Evolutionary conservation across 2,888 invertebrate genomes (phyloP), one percentile per base, ranked within the genome.

Genomic region (Troides helena): DNA sequence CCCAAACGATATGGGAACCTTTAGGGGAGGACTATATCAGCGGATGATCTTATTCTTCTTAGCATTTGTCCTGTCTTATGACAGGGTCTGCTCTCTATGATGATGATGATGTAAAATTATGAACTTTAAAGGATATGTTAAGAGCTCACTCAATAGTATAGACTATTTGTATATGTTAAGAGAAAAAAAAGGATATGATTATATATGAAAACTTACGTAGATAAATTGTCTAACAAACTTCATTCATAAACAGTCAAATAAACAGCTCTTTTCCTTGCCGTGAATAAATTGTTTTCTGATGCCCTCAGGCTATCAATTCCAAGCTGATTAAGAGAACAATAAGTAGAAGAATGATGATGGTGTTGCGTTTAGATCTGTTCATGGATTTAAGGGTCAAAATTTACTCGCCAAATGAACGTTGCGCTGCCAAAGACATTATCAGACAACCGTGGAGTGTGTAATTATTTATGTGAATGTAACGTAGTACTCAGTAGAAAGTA

Each of bases 361-460:
- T 46, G 14, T 53, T 50, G 53, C 39, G 39, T 70, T 66, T 67
- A 58, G 62, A 70, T 25, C 58, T 46, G 58, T 50, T 66, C 53
- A 62, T 23, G 58, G 46, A 56, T 53, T 62, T 65, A 17, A 46
- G 63, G 61, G 63, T 62, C 68, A 63, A 74, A 72, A 74, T 72
- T 58, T 68, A 74, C 72, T 76, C 83, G 85, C 80, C 82, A 84
- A 85, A 84, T 83, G 81, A 79, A 84, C 84, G 88, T 86, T 80
- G 82, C 85, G 84, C 89, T 87, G 90, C 90, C 89, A 90, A 87
- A 83, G 84, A 75, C 80, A 77, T 80, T 80, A 80, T 85, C 85
- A 85, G 84, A 85, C 82, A 84, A 80, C 81, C 84, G 80, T 75
- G 70, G 65, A 79, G 74, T 83, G 81, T 89, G 82, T 90, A 89